phyloP scores from a whole-genome alignment of 2,113 vertebrate species.

The Oryzias curvinotus region DNA sequence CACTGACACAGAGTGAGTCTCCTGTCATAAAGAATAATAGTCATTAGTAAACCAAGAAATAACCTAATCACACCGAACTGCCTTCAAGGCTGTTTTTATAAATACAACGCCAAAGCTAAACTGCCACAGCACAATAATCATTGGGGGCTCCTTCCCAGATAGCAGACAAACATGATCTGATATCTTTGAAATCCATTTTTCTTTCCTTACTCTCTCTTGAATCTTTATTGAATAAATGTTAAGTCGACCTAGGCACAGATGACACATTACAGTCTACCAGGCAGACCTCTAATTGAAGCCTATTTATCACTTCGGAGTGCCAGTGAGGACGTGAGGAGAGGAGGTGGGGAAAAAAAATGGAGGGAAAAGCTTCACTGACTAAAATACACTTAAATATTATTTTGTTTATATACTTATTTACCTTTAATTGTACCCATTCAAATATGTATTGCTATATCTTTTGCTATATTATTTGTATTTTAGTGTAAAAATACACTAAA shows the following conservation, averaged over 20 bases:
- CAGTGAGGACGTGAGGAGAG: conserved; percentile 12
- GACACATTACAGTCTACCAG: conserved; percentile 69
- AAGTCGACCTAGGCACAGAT: conserved; percentile 56
- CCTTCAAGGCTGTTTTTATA: conserved; percentile 62
- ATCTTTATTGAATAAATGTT: conserved; percentile 73
- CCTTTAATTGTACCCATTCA: no score
- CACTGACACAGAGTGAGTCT: conserved; percentile 37
- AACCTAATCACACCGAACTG: conserved; percentile 61
- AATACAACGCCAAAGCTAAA: conserved; percentile 46
- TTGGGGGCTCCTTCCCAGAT: conserved; percentile 42
- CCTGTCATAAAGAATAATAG: conserved; percentile 60
- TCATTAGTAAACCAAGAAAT: conserved; percentile 65
- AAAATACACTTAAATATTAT: background rate
- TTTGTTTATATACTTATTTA: no score
- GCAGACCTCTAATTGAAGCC: conserved; percentile 65
- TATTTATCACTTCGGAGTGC: conserved; percentile 64
- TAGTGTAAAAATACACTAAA: no score
- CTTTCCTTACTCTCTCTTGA: conserved; percentile 53
- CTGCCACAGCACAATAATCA: conserved; percentile 49
- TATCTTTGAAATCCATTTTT: conserved; percentile 63
- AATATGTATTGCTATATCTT: no score
- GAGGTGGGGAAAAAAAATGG: conserved; percentile 18
- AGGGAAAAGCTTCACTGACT: background rate
- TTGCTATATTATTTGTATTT: no score
- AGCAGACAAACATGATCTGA: conserved; percentile 61